Evolutionary conservation across 2,113 vertebrate genomes (phyloP), one percentile per base, ranked within the genome.

Genomic region (Myodes glareolus): DNA sequence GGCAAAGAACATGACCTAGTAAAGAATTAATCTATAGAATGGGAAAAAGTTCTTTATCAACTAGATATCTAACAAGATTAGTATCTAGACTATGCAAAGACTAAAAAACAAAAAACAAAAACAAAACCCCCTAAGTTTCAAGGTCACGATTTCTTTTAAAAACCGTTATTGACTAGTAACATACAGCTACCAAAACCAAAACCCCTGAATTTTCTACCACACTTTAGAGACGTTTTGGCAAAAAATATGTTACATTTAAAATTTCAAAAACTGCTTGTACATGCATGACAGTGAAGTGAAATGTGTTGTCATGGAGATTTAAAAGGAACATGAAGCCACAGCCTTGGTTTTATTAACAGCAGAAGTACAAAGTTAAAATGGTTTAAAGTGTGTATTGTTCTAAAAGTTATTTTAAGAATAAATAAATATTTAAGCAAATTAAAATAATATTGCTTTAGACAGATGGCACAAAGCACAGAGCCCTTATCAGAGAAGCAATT

Each of bases 391-490:
- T 9, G 63, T 45, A 33, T 91, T 87, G 5, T 77, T 90, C 58
- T 27, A 19, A 76, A 82, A 87, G 14, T n/a, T 45, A 67, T 89
- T 81, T 91, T 90, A 50, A 73, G 42, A 80, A 75, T 45, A 76
- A 82, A 55, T 81, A 96, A 70, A 61, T 87, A 70, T 78, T 93
- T 77, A 87, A 92, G 67, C 61, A 65, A 88, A 85, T 58, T 76
- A 81, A 85, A 92, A 50, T 13, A 27, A 36, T 12, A 33, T 27
- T 68, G 5, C 29, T 80, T 94, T 68, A 45, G 36, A 55, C 42
- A 94, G 72, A 86, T 9, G 67, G 39, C 31, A 21, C 50, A 45
- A 89, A 95, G 4, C 65, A 47, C 36, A 81, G 89, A 63, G 82
- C 67, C 17, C 12, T 61, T 94, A 55, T 76, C 13, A 25, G 39